Evolutionary conservation across 2,797 vertebrate species (phyloP).

Genomic region (Syndactyla subalaris): DNA sequence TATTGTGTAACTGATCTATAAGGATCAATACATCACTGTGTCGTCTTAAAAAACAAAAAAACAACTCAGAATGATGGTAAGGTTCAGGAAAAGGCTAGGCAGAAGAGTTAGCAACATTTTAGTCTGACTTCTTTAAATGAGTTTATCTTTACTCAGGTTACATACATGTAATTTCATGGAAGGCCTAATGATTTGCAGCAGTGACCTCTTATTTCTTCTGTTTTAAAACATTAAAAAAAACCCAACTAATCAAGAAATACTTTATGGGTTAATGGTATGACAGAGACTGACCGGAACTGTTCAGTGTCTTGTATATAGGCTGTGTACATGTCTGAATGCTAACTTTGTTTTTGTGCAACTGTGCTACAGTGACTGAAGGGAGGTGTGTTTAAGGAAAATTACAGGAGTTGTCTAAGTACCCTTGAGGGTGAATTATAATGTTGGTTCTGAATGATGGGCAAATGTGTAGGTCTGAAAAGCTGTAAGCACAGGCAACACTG

Average conservation of each 20-base stretch:
- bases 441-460: not conserved
- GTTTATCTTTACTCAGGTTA: not conserved
- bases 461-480: not conserved
- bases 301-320: not conserved
- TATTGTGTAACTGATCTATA: not conserved
- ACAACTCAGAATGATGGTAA: not conserved
- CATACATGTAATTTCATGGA: not conserved
- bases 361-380: not conserved
- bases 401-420: not conserved
- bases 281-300: not conserved
- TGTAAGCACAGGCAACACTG: not conserved
- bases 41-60: not conserved
- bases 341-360: not conserved
- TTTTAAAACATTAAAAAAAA: not conserved
- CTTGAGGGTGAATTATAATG: not conserved
- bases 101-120: not conserved
- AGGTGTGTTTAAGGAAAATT: not conserved
- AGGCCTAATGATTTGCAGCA: not conserved
- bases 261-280: not conserved
- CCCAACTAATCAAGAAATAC: not conserved
- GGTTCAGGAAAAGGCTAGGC: not conserved
- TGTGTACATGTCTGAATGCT: not conserved
- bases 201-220: not conserved
- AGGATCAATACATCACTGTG: not conserved
- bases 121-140: not conserved